Base-by-base conservation (phyloP, 2,797 vertebrate genomes). In the Pipistrellus kuhlii region DNA sequence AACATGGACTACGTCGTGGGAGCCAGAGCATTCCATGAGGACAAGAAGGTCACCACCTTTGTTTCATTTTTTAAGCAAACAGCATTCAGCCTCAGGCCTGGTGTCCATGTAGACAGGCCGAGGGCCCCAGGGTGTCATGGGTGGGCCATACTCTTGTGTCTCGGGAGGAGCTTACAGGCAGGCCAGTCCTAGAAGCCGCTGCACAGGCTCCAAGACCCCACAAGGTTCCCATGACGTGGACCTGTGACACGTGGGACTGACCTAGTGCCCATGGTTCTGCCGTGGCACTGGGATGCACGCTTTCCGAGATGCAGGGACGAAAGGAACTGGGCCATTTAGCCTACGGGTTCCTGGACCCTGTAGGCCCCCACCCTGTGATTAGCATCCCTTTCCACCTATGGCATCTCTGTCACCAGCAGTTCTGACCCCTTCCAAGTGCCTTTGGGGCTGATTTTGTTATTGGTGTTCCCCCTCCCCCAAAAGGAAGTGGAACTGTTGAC, bases 1-100 rank as follows among this genome's bases (percentile, higher is more conserved):
- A 98, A 98, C 95, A 94, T 98, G 77, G 94, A 96, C 9, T 95
- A 97, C 86, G 35, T 98, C 17, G 48, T 96, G 1, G 96, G 95
- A 27, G 30, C 95, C 86, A 96, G 4, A 84, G 57, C 88, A 0
- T 71, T 92, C 55, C 30, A 6, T 46, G 59, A 89, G 93, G 84
- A 81, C 46, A 98, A 96, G 55, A 98, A 98, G 98, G 98, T 98
- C 3, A 3, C 32, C 1, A 2, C 46, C 51, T n/a, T 48, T 6
- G 5, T 23, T 11, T 35, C 3, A 0, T 9, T 32, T 86, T 87
- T 5, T 48, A 46, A 59, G 35, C 10, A 3, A 7, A 46, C 35
- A 25, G 53, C 4, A 0, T 18, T 12, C 7, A 55, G 2, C 27
- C 77, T 27, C 4, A 0, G 21, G 7, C 25, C 21, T 7, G 62